A percentile compares a stretch with the other conserved stretches of the same genome.
Conservation (phyloP, 2,113 vertebrate genomes). For the Callaeas wilsoni region DNA sequence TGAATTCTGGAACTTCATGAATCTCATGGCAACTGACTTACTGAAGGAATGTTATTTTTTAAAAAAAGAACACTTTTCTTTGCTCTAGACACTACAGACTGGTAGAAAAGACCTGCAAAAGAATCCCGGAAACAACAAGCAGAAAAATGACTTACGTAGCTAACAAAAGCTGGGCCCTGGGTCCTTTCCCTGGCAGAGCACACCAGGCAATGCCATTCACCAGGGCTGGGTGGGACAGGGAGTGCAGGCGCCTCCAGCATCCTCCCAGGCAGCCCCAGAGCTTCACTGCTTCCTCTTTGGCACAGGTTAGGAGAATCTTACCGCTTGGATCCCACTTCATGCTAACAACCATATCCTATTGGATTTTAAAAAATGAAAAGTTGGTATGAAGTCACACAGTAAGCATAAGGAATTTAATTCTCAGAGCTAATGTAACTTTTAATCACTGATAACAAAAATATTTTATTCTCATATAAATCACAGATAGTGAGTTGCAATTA, state of each 20-base stretch:
- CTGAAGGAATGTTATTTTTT: neutral
- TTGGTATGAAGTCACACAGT: neutral
- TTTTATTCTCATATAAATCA: neutral
- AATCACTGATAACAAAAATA: neutral
- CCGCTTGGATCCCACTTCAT: conserved; percentile 92
- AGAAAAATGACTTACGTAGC: conserved; percentile 80
- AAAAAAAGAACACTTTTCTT: neutral
- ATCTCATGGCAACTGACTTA: neutral
- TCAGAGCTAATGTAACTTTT: neutral
- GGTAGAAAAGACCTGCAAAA: neutral
- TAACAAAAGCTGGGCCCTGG: conserved; percentile 81
- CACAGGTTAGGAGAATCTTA: conserved; percentile 87
- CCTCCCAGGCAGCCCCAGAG: conserved; percentile 82
- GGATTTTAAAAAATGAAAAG: neutral
- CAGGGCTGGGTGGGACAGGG: conserved; percentile 80
- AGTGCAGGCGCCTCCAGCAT: conserved; percentile 83
- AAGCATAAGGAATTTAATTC: neutral
- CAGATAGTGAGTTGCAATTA: neutral
- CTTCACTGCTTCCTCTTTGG: conserved; percentile 92
- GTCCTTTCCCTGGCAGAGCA: conserved; percentile 76
- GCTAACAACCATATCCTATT: conserved; percentile 84
- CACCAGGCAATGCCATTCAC: conserved; percentile 91
- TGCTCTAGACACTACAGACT: neutral
- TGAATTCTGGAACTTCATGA: neutral
- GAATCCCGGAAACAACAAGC: neutral